These are phyloP conservation scores for Cantharis rufa DNA, from an alignment of 2,888 invertebrate genomes.

Conservation along the genomic window DNA sequence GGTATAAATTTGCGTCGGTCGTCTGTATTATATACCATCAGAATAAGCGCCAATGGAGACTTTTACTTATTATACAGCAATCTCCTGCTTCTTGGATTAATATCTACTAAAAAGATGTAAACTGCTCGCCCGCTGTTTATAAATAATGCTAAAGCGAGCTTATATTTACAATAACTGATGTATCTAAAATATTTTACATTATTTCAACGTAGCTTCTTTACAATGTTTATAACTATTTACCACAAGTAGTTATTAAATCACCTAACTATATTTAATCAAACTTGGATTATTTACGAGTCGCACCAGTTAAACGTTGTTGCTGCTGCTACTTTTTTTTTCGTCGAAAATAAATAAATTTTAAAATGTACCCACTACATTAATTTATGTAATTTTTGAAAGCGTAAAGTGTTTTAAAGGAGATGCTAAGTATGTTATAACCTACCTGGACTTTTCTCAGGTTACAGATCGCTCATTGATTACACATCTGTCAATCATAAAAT, in stretches of 20 bases:
- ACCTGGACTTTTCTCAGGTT: background rate
- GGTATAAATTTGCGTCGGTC: conserved; percentile 24
- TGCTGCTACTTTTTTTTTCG: background rate
- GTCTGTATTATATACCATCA: conserved; percentile 6
- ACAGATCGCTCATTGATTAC: background rate
- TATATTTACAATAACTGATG: conserved; percentile 10
- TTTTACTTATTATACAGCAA: conserved; percentile 15
- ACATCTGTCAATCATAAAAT: conserved; percentile 2
- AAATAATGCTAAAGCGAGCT: conserved; percentile 39
- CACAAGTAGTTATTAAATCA: background rate
- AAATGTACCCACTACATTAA: background rate
- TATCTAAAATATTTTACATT: background rate
- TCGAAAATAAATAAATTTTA: background rate
- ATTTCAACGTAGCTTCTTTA: conserved; percentile 3
- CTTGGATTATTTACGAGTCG: background rate
- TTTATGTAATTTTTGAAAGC: background rate
- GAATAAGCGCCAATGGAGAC: conserved; percentile 14
- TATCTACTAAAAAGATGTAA: conserved; percentile 31
- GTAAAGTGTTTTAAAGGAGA: background rate
- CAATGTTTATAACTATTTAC: background rate
- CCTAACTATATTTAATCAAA: background rate
- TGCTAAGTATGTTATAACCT: background rate
- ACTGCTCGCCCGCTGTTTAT: conserved; percentile 50
- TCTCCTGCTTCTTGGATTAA: conserved; percentile 15
- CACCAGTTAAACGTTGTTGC: no score